phyloP scores from a whole-genome alignment of 2,113 vertebrate genomes.

The Lagenorhynchus albirostris region DNA sequence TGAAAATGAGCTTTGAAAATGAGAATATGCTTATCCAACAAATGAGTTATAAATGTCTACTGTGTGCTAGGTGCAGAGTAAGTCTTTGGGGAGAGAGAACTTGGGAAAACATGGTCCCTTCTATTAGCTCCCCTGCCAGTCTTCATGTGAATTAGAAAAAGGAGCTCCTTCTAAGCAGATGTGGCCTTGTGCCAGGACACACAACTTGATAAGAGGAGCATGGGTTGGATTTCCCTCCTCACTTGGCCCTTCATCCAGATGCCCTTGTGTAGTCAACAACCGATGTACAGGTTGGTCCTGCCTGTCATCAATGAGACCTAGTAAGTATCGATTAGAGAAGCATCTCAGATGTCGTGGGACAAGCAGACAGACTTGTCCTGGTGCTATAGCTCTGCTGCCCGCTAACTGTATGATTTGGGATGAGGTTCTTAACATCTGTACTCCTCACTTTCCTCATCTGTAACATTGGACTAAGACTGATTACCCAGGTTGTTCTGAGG shows the following conservation, averaged over 20 bases:
- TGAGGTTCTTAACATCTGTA: neutral
- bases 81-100: too few relatives aligned
- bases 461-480: too few relatives aligned
- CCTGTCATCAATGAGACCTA: fast-evolving
- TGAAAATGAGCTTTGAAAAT: neutral
- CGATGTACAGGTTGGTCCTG: neutral
- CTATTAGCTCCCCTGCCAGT: too few relatives aligned
- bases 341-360: neutral
- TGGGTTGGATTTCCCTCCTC: too few relatives aligned
- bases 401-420: fast-evolving
- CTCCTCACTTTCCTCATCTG: neutral
- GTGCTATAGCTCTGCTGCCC: neutral
- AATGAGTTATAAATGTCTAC: neutral
- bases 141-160: neutral
- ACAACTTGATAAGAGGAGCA: neutral
- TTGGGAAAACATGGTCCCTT: fast-evolving
- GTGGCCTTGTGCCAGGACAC: neutral
- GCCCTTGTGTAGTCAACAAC: neutral
- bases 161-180: neutral
- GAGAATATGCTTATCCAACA: neutral
- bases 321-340: neutral
- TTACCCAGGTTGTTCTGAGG: neutral
- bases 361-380: neutral
- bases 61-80: neutral
- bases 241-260: neutral